Base-by-base conservation (phyloP, 2,888 invertebrate genomes). In the Timandra comae region DNA sequence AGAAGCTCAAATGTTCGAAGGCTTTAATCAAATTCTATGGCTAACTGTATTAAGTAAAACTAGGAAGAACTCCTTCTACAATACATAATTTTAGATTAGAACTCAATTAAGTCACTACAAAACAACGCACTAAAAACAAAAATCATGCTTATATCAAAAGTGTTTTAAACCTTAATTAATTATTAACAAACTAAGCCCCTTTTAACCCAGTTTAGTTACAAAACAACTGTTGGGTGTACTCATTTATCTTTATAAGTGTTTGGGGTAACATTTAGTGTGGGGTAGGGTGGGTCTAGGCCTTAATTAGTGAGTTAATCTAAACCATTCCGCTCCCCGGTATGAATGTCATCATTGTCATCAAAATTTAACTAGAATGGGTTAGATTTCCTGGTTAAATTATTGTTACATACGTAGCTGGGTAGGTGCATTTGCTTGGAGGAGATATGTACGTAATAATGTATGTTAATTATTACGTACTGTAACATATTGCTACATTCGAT, bases 191-290 rank as follows among this genome's bases (percentile, higher is more conserved):
- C 66, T 67, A 66, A 66, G 73, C 73, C 76, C 76, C 75, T 76
- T 79, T 75, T 71, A 70, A 65, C 63, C 67, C 56, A 58, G 52
- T 69, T 69, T 53, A 53, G 49, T 53, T 49, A 54, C 51, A 56
- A 64, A 68, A 64, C 57, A 56, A 57, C 56, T 53, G 63, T 56
- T 55, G 64, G 67, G 63, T 63, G 59, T 65, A 60, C 63, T 42
- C 67, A 72, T 78, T 76, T 70, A 66, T 77, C 77, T 73, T 69
- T 73, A 69, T 72, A 76, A 76, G 73, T 71, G 69, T 58, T 70
- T 49, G 58, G 66, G 64, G 68, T 57, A 43, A 44, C 54, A 56
- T 59, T 60, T 54, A 51, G 52, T 50, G 38, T 30, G 38, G 40
- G 34, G 16, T 35, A 27, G 32, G 40, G 33, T 44, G 34, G 24